Evolutionary conservation across 2,888 invertebrate genomes (phyloP).

Genomic region (Cerceris ruficornis): DNA sequence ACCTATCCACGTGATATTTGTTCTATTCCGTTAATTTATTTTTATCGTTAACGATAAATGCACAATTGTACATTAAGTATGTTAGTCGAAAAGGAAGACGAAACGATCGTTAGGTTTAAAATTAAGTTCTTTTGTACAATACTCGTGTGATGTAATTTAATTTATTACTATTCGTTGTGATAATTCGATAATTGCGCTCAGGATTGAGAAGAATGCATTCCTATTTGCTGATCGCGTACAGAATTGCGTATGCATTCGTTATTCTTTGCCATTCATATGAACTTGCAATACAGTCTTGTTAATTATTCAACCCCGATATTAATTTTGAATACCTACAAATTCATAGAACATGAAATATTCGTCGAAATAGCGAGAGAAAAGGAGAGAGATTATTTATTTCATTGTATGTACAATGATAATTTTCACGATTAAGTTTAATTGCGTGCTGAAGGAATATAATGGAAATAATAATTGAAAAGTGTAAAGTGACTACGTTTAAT

Average conservation of each 20-base stretch:
- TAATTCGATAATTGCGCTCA: conserved; percentile 16
- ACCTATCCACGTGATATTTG: conserved; percentile 12
- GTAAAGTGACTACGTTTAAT: conserved; percentile 8
- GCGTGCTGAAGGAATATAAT: neutral
- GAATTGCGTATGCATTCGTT: neutral
- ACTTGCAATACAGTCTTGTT: too few relatives aligned
- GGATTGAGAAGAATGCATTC: too few relatives aligned
- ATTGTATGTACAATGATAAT: neutral
- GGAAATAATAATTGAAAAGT: neutral
- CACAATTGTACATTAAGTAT: conserved; percentile 51
- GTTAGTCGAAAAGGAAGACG: neutral
- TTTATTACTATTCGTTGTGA: conserved; percentile 48
- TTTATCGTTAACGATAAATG: conserved; percentile 42
- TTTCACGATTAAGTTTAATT: neutral
- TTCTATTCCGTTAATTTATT: conserved; percentile 10
- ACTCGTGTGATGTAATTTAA: conserved; percentile 43
- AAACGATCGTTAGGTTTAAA: conserved; percentile 22
- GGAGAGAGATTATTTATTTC: neutral
- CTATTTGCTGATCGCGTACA: neutral
- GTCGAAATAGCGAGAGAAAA: neutral
- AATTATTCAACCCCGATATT: too few relatives aligned
- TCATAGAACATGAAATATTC: too few relatives aligned
- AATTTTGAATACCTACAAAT: too few relatives aligned
- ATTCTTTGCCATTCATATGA: neutral
- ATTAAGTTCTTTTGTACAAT: conserved; percentile 27